Evolutionary conservation across 2,888 invertebrate species (phyloP).

Genomic region (Drosophila cracens): DNA sequence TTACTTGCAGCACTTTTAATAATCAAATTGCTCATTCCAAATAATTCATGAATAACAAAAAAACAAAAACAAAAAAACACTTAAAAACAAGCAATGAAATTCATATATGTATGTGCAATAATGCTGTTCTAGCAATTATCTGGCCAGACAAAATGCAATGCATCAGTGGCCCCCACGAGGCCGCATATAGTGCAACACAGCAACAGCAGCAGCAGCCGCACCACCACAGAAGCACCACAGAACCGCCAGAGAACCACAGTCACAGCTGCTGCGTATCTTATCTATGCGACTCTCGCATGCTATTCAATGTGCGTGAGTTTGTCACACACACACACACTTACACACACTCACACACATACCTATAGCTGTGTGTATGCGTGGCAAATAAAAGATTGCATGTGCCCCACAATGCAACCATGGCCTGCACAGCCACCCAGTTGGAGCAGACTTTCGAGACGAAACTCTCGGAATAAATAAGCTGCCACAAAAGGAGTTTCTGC

Average conservation of each 20-base stretch:
- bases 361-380: conserved; percentile 42
- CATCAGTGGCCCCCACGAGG: conserved; percentile 68
- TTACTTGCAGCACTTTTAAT: not conserved
- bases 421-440: conserved; percentile 50
- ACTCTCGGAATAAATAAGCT: not conserved
- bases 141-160: conserved; percentile 73
- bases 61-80: not conserved
- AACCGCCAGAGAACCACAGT: conserved; percentile 31
- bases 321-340: conserved; percentile 37
- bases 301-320: conserved; percentile 66
- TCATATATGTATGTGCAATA: conserved; percentile 41
- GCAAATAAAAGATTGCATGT: conserved; percentile 76
- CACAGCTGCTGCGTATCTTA: conserved; percentile 73
- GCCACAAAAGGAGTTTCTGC: not conserved
- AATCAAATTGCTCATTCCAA: not conserved
- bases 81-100: conserved; percentile 24
- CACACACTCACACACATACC: not conserved
- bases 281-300: conserved; percentile 77
- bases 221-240: conserved; percentile 11
- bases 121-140: conserved; percentile 76
- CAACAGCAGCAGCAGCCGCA: conserved; percentile 3
- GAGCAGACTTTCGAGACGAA: conserved; percentile 3
- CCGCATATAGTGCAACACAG: conserved; percentile 39
- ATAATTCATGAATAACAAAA: conserved; percentile 8
- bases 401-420: conserved; percentile 69